phyloP scores from a whole-genome alignment of 2,888 invertebrate species.

The Ophioninae sp. region DNA sequence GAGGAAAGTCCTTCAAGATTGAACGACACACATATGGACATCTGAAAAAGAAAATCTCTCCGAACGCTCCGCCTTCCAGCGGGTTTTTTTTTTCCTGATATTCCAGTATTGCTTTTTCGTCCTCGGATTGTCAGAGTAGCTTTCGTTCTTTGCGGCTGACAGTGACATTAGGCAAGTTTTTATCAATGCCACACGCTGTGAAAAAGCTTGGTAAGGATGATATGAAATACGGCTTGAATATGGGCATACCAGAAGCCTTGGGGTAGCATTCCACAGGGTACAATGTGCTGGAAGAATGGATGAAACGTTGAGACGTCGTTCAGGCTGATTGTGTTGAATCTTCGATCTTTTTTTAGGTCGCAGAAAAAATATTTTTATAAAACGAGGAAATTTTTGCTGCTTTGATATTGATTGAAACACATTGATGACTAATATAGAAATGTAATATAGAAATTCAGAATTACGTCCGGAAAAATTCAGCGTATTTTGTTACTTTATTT shows the following conservation, averaged over 20 bases:
- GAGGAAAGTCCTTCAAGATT: constrained; percentile 40
- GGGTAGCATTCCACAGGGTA: background rate
- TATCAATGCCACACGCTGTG: constrained; percentile 41
- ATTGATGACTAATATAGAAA: too few species aligned
- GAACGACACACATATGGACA: constrained; percentile 16
- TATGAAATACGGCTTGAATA: background rate
- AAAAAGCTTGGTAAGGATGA: constrained; percentile 9
- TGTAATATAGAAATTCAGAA: too few species aligned
- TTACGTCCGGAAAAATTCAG: too few species aligned
- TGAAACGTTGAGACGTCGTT: background rate
- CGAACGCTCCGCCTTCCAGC: constrained; percentile 39
- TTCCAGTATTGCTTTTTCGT: constrained; percentile 33
- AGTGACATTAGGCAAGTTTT: constrained; percentile 59
- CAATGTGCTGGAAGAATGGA: background rate
- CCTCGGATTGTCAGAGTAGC: constrained; percentile 42
- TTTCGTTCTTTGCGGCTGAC: constrained; percentile 50
- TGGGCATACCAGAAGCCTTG: background rate
- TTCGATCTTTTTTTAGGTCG: constrained; percentile 31
- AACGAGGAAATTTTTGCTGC: constrained; percentile 11
- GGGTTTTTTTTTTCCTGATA: constrained; percentile 46
- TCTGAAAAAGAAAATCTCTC: constrained; percentile 35
- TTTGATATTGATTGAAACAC: too few species aligned
- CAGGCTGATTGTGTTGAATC: constrained; percentile 17
- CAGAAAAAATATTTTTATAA: background rate
- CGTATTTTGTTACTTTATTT: too few species aligned